phyloP scores from a whole-genome alignment of 2,888 invertebrate genomes.

The Drosophila engyochracea region DNA sequence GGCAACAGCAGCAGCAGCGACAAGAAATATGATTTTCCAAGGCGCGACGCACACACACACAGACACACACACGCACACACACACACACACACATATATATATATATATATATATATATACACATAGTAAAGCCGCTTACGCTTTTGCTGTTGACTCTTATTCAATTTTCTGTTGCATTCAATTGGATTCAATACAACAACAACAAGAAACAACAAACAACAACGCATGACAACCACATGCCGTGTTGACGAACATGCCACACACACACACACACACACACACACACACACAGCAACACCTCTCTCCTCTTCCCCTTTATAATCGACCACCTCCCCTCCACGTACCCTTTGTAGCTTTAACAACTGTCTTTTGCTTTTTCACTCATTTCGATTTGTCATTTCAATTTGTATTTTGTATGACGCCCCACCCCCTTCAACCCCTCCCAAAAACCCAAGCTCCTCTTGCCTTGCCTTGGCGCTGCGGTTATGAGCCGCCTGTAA shows the following conservation, averaged over 20 bases:
- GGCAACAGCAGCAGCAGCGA: constrained; percentile 42
- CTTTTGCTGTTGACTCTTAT: constrained; percentile 78
- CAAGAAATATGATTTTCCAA: constrained; percentile 70
- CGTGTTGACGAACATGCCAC: constrained; percentile 21
- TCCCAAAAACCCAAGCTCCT: not conserved
- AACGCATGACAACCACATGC: constrained; percentile 39
- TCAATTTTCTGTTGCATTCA: constrained; percentile 78
- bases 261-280: not conserved
- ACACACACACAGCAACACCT: not conserved
- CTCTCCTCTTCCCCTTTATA: not conserved
- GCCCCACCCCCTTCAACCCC: not conserved
- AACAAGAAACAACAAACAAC: constrained; percentile 18
- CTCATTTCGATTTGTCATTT: constrained; percentile 67
- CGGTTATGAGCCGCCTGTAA: constrained; percentile 54
- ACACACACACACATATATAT: no score
- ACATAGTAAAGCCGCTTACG: constrained; percentile 68
- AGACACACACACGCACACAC: constrained; percentile 12
- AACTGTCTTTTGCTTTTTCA: constrained; percentile 25
- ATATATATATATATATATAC: constrained; percentile 11
- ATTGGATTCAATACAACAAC: constrained; percentile 65
- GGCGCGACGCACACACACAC: constrained; percentile 36
- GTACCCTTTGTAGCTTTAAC: constrained; percentile 5
- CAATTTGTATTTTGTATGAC: constrained; percentile 62
- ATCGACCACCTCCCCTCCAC: not conserved
- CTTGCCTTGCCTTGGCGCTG: constrained; percentile 9